Conservation (phyloP, 92 coral and sea anemone species). For the Palythoa grandis region DNA sequence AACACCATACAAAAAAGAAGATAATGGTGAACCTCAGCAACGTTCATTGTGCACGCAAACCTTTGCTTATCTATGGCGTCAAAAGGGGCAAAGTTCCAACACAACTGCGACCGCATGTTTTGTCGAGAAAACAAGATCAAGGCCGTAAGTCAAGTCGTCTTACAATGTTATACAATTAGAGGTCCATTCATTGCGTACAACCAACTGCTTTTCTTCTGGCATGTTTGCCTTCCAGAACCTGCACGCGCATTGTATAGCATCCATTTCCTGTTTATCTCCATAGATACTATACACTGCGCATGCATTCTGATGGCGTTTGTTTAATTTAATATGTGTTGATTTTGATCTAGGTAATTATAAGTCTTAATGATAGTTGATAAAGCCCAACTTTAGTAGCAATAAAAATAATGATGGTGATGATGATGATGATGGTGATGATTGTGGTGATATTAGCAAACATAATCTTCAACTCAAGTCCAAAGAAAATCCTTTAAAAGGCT, state of each 20-base stretch:
- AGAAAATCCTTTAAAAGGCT: no score
- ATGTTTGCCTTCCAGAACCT: not conserved
- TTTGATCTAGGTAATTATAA: not conserved
- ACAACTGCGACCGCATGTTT: constrained; percentile 84
- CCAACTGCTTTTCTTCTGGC: not conserved
- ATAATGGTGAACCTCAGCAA: constrained; percentile 85
- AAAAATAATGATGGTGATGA: not conserved
- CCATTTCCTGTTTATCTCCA: not conserved
- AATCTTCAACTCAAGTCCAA: no score
- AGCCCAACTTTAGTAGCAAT: no score
- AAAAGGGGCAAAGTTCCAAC: constrained; percentile 95
- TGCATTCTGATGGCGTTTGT: no score
- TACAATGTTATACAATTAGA: not conserved
- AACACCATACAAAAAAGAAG: not conserved
- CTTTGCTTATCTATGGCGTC: constrained; percentile 90
- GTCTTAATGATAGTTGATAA: not conserved
- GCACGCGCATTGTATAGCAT: not conserved
- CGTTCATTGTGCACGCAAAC: constrained; percentile 67
- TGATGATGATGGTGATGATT: not conserved
- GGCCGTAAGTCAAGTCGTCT: constrained; percentile 63
- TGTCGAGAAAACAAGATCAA: constrained; percentile 58
- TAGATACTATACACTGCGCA: no score
- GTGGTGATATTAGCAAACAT: no score
- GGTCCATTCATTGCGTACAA: not conserved
- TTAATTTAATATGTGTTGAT: not conserved